phyloP scores from a whole-genome alignment of 2,113 vertebrate species.

The Cheirogaleus medius region DNA sequence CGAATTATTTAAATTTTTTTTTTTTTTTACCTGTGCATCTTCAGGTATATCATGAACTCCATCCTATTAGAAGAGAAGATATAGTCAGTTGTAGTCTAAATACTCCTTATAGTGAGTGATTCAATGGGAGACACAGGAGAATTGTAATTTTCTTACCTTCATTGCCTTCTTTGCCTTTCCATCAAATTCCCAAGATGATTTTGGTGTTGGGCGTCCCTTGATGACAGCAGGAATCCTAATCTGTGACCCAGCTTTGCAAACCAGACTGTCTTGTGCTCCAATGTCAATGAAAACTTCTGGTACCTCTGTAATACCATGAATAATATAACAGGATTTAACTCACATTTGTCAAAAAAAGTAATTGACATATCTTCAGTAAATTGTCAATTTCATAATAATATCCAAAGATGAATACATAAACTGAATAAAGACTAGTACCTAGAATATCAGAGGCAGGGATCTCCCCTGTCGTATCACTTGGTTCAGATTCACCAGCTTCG shows the following conservation, averaged over 20 bases:
- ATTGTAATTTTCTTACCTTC: conserved; percentile 85
- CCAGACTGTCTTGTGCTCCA: conserved; percentile 89
- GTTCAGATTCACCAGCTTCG: conserved; percentile 95
- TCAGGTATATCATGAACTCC: conserved; percentile 93
- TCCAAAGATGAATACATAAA: not conserved
- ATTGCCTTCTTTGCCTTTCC: conserved; percentile 92
- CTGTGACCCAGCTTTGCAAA: conserved; percentile 90
- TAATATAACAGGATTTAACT: not conserved
- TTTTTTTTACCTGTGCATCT: conserved; percentile 91
- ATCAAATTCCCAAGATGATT: conserved; percentile 95
- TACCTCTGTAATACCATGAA: conserved; percentile 87
- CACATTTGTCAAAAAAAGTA: not conserved
- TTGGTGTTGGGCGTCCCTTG: conserved; percentile 93
- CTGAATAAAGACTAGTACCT: conserved; percentile 83
- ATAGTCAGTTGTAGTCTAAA: conserved; percentile 36
- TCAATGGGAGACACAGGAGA: not conserved
- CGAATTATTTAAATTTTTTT: conserved; percentile 28
- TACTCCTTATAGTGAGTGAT: conserved; percentile 29
- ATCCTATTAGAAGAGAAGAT: conserved; percentile 85
- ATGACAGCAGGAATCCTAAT: conserved; percentile 93
- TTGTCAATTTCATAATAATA: not conserved
- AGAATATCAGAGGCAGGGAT: conserved; percentile 92
- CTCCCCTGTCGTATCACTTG: conserved; percentile 91
- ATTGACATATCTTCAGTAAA: not conserved
- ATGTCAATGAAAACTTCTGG: conserved; percentile 92